Percentiles rank a stretch among this genome's conserved stretches.
These are phyloP conservation scores for Drosophila multiciliata DNA, from an alignment of 2,888 invertebrate genomes.

Conservation along the genomic window DNA sequence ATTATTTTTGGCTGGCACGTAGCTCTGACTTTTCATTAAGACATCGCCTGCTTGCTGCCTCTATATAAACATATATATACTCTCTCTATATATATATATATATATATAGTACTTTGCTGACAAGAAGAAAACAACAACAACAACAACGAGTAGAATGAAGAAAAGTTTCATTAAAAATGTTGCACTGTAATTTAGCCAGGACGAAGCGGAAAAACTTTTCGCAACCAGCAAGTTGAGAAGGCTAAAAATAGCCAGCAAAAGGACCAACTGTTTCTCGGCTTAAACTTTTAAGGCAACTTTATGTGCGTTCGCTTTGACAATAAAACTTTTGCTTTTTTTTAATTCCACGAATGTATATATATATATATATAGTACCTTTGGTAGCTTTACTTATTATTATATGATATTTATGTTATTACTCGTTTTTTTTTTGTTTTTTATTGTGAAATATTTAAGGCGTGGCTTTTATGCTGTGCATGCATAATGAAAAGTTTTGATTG, in stretches of 20 bases:
- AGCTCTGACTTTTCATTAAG: conserved; percentile 74
- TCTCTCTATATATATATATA: not conserved
- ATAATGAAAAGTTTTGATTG: conserved; percentile 76
- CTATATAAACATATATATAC: not conserved
- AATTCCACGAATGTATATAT: conserved; percentile 19
- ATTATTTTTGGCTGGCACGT: conserved; percentile 56
- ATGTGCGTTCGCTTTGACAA: conserved; percentile 71
- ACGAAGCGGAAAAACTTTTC: conserved; percentile 39
- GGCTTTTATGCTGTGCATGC: conserved; percentile 38
- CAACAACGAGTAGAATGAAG: not conserved
- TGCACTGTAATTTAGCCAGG: conserved; percentile 71
- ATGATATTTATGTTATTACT: conserved; percentile 62
- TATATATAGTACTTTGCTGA: conserved; percentile 24
- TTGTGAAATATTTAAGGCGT: conserved; percentile 62
- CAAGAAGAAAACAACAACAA: conserved; percentile 9
- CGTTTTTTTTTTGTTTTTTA: conserved; percentile 56
- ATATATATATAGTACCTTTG: conserved; percentile 13
- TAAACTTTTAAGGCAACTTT: conserved; percentile 77
- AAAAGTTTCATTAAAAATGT: conserved; percentile 78
- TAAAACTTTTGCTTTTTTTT: conserved; percentile 70
- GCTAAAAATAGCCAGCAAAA: conserved; percentile 66
- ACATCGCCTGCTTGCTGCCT: conserved; percentile 50
- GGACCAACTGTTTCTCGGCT: conserved; percentile 44
- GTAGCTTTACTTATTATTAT: conserved; percentile 26
- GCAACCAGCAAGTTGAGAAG: conserved; percentile 27